Conservation (phyloP, 2,888 invertebrate species). For the Drosophila sordidula region DNA sequence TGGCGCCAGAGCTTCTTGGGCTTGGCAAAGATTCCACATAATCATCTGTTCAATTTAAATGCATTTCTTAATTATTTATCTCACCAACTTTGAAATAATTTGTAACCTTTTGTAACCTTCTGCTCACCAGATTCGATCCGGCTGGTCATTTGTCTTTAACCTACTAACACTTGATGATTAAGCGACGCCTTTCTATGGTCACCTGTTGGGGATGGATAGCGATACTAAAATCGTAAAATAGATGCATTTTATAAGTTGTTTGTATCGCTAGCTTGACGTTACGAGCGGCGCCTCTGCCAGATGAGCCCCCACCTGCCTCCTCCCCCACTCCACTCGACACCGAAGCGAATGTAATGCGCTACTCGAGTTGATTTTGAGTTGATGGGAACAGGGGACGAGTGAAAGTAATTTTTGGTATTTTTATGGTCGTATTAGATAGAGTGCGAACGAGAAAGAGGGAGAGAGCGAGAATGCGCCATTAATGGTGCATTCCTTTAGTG, state of each 20-base stretch:
- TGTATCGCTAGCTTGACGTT: conserved; percentile 54
- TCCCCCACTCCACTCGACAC: neutral
- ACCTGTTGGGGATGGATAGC: conserved; percentile 31
- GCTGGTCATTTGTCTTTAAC: conserved; percentile 25
- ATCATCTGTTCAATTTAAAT: conserved; percentile 10
- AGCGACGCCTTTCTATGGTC: conserved; percentile 50
- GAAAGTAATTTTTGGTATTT: conserved; percentile 76
- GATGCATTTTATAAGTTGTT: conserved; percentile 73
- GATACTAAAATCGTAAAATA: conserved; percentile 29
- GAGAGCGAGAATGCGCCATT: conserved; percentile 45
- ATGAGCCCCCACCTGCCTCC: neutral
- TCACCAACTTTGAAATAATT: conserved; percentile 11
- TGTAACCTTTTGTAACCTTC: conserved; percentile 28
- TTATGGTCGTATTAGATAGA: conserved; percentile 41
- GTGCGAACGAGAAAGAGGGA: neutral
- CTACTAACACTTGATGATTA: conserved; percentile 43
- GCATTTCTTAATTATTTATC: conserved; percentile 32
- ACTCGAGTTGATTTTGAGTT: conserved; percentile 47
- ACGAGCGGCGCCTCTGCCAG: conserved; percentile 45
- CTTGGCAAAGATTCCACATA: neutral
- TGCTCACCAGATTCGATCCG: conserved; percentile 32
- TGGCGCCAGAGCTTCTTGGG: conserved; percentile 1
- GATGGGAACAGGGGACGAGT: conserved; percentile 44
- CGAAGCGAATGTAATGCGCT: conserved; percentile 50
- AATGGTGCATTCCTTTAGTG: conserved; percentile 65